These are phyloP conservation scores for Nixonia krombeini DNA, from an alignment of 1,140 invertebrate species.

Conservation along the genomic window DNA sequence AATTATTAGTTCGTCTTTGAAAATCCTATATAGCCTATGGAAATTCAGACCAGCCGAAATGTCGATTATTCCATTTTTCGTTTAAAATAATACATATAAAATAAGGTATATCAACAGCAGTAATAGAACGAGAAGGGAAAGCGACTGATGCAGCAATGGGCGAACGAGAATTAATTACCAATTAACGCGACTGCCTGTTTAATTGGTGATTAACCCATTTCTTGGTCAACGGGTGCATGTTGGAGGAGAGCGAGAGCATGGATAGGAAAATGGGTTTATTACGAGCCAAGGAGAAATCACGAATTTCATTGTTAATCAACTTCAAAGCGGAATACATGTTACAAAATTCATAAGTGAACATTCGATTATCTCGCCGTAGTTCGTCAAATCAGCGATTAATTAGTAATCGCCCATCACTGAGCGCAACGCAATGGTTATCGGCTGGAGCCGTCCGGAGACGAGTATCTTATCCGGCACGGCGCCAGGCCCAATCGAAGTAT, in stretches of 20 bases:
- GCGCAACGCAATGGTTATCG: constrained; percentile 27
- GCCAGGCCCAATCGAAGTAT: constrained; percentile 21
- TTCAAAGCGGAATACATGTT: constrained; percentile 10
- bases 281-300: not conserved
- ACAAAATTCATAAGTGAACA: constrained; percentile 7
- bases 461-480: constrained; percentile 7
- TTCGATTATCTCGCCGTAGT: constrained; percentile 12
- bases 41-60: constrained; percentile 71
- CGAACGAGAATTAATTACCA: not conserved
- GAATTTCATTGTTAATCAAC: not conserved
- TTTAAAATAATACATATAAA: constrained; percentile 23
- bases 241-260: no score
- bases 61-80: constrained; percentile 53
- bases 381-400: constrained; percentile 3
- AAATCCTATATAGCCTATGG: constrained; percentile 63
- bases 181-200: constrained; percentile 6
- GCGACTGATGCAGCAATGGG: constrained; percentile 28
- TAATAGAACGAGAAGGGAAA: constrained; percentile 25
- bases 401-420: constrained; percentile 23
- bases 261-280: constrained; percentile 20
- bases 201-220: constrained; percentile 13
- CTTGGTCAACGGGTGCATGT: no score
- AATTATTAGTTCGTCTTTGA: constrained; percentile 57
- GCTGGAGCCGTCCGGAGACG: constrained; percentile 19
- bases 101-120: constrained; percentile 45